Percentiles rank a stretch among this genome's conserved stretches.
Conservation (phyloP, 2,113 vertebrate genomes). For the Pipra filicauda region DNA sequence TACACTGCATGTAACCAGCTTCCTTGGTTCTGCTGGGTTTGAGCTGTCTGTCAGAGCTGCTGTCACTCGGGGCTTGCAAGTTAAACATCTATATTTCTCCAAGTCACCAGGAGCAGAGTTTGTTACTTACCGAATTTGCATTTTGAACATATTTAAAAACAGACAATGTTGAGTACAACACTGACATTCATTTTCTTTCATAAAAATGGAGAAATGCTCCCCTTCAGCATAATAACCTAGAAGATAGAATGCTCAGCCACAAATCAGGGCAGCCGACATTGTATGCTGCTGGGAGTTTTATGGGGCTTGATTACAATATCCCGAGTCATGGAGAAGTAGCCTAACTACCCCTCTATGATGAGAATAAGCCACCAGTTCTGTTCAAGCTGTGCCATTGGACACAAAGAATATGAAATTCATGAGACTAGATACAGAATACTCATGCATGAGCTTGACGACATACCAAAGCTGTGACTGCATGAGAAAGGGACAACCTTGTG, state of each 20-base stretch:
- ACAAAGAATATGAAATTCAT: constrained; percentile 67
- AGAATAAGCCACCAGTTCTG: constrained; percentile 64
- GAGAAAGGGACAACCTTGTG: constrained; percentile 25
- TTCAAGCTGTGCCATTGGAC: constrained; percentile 62
- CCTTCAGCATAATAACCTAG: constrained; percentile 23
- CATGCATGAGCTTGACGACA: background rate
- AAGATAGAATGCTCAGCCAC: constrained; percentile 33
- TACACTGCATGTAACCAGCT: background rate
- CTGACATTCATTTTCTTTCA: constrained; percentile 35
- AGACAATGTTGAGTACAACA: constrained; percentile 15
- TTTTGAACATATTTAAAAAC: constrained; percentile 23
- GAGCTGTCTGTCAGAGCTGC: background rate
- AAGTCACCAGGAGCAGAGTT: background rate
- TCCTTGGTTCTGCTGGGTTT: background rate
- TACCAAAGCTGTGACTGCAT: constrained; percentile 58
- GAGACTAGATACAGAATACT: constrained; percentile 56
- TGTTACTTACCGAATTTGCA: constrained; percentile 5
- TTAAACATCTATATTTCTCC: constrained; percentile 45
- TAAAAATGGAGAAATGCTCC: constrained; percentile 39
- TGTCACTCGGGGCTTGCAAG: background rate
- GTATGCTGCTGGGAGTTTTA: constrained; percentile 47
- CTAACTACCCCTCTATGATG: constrained; percentile 53
- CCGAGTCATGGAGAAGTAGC: constrained; percentile 46
- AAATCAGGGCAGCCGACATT: constrained; percentile 30
- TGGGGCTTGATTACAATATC: constrained; percentile 65